Evolutionary conservation across 2,113 vertebrate species (phyloP).

Genomic region (rat (Rattus norvegicus)): DNA sequence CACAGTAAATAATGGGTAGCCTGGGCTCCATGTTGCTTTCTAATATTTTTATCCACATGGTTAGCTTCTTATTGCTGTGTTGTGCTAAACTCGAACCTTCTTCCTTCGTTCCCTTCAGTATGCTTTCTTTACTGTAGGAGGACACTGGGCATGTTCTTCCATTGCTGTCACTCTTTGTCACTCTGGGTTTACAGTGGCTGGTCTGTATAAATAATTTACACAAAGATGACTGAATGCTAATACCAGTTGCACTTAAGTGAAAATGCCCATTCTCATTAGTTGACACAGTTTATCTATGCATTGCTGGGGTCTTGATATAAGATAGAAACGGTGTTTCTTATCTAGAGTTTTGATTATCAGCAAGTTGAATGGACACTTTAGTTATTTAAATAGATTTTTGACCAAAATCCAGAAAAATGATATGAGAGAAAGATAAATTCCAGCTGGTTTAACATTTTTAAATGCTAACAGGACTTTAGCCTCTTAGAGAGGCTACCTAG

Average conservation of each 20-base stretch:
- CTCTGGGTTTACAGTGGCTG: conserved; percentile 87
- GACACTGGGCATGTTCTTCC: conserved; percentile 83
- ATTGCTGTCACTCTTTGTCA: conserved; percentile 80
- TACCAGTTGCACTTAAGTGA: conserved; percentile 89
- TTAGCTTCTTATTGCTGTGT: conserved; percentile 88
- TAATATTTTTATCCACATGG: conserved; percentile 83
- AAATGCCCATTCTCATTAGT: conserved; percentile 88
- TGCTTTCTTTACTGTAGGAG: conserved; percentile 81
- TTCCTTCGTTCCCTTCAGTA: conserved; percentile 75
- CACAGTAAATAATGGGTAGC: conserved; percentile 86
- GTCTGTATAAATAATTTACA: conserved; percentile 82
- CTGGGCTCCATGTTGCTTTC: conserved; percentile 83
- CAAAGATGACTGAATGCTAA: conserved; percentile 89
- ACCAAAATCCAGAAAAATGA: conserved; percentile 89
- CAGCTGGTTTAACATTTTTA: conserved; percentile 86
- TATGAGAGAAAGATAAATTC: conserved; percentile 87
- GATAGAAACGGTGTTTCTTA: conserved; percentile 89
- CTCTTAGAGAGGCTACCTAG: conserved; percentile 90
- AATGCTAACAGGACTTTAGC: conserved; percentile 90
- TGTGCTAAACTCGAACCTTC: conserved; percentile 86
- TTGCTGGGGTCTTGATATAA: conserved; percentile 91
- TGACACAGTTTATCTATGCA: conserved; percentile 97
- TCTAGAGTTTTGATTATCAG: conserved; percentile 90
- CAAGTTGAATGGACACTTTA: conserved; percentile 90
- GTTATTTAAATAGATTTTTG: conserved; percentile 89